Conservation (phyloP, 2,113 vertebrate species). For the Pollachius pollachius region DNA sequence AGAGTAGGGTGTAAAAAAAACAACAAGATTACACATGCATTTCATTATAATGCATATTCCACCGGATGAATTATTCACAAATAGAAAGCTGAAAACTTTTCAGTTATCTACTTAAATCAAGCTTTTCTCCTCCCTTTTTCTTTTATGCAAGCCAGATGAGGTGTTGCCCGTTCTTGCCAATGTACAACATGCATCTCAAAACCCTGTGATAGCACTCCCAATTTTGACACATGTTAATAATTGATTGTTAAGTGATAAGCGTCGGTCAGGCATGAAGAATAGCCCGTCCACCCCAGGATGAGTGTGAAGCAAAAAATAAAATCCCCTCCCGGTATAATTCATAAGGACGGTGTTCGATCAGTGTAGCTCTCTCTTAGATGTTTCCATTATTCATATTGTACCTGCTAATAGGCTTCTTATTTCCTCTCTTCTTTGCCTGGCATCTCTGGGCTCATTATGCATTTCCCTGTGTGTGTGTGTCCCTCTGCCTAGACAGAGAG, state of each 20-base stretch:
- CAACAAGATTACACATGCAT: constrained; percentile 7
- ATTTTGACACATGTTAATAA: constrained; percentile 77
- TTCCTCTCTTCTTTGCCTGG: constrained; percentile 33
- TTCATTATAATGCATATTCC: constrained; percentile 60
- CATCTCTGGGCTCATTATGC: constrained; percentile 42
- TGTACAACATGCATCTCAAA: constrained; percentile 65
- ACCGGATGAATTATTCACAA: constrained; percentile 66
- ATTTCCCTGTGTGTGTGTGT: background rate
- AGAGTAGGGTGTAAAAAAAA: too few species aligned
- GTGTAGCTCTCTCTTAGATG: constrained; percentile 62
- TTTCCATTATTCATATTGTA: constrained; percentile 70
- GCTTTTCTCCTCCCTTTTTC: constrained; percentile 9
- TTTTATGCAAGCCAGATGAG: constrained; percentile 55
- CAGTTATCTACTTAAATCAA: constrained; percentile 53
- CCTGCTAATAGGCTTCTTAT: constrained; percentile 49
- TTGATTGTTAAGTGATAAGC: constrained; percentile 78
- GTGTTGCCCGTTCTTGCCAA: constrained; percentile 68
- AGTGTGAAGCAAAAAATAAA: constrained; percentile 65
- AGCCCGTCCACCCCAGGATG: constrained; percentile 61
- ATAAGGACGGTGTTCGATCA: constrained; percentile 75
- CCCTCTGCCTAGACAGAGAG: too few species aligned
- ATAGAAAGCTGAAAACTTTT: constrained; percentile 57
- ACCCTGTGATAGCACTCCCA: constrained; percentile 69
- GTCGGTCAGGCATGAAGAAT: constrained; percentile 72
- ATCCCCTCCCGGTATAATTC: constrained; percentile 68